Percentiles rank a stretch among this genome's conserved stretches.
phyloP scores from a whole-genome alignment of 2,113 vertebrate species.

The Oreochromis aureus region DNA sequence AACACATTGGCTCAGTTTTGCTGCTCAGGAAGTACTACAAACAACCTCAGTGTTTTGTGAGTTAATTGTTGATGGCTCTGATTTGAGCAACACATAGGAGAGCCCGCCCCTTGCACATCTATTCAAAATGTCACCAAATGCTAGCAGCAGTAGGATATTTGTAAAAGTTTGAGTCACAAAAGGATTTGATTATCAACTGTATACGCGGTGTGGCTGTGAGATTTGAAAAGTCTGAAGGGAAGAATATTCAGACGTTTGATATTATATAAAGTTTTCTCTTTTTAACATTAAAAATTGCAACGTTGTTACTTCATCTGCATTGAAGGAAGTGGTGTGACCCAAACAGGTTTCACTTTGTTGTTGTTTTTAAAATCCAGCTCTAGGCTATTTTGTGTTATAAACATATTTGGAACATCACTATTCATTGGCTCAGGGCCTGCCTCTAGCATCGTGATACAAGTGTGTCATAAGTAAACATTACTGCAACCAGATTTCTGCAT shows the following conservation, averaged over 20 bases:
- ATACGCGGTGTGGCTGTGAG: background rate
- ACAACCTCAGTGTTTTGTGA: conserved; percentile 46
- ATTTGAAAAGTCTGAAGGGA: conserved; percentile 49
- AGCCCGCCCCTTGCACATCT: conserved; percentile 28
- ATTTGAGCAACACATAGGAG: conserved; percentile 41
- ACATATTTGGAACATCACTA: conserved; percentile 31
- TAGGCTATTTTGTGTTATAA: conserved; percentile 37
- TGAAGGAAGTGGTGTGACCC: background rate
- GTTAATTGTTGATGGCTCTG: conserved; percentile 64
- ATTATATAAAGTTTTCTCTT: background rate
- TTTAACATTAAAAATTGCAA: background rate
- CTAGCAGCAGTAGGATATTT: conserved; percentile 37
- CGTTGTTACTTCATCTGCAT: background rate
- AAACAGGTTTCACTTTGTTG: conserved; percentile 23
- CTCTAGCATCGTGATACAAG: conserved; percentile 54
- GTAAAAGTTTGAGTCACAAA: conserved; percentile 37
- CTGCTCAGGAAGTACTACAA: conserved; percentile 48
- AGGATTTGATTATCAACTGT: conserved; percentile 41
- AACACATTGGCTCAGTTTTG: conserved; percentile 46
- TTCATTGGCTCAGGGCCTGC: conserved; percentile 40
- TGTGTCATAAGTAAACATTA: conserved; percentile 77
- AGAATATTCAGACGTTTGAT: background rate
- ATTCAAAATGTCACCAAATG: conserved; percentile 64
- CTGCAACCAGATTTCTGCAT: conserved; percentile 70
- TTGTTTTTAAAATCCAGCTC: conserved; percentile 19